Evolutionary conservation across 2,113 vertebrate genomes (phyloP), one percentile per base, ranked within the genome.

Genomic region (Anser cygnoides): DNA sequence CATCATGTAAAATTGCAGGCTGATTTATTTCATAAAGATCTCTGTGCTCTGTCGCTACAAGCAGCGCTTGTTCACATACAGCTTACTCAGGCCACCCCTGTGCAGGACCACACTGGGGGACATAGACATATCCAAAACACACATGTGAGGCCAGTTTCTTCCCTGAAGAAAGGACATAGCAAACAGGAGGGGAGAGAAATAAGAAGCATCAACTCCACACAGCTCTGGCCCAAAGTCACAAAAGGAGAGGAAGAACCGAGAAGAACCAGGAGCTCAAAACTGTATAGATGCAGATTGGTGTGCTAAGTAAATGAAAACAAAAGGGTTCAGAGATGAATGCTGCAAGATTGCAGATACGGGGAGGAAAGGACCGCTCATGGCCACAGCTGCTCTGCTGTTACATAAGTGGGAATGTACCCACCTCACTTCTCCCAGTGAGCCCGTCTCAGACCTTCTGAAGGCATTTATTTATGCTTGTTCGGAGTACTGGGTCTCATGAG

Each of bases 391-490:
- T 78, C 52, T 78, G 35, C 65, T 87, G 18, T 73, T 84, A 43
- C 12, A 4, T 61, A 61, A 91, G 43, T 31, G 52, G 8, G 33
- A 78, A 75, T 33, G 26, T 61, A 75, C 49, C 39, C 72, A 77
- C 62, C 46, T 86, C 71, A 55, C 50, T 37, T 11, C 39, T 54
- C 66, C 62, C 43, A 65, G 66, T 68, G 92, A 92, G 93, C 78
- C 81, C 74, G 43, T 72, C 77, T 88, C 41, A 10, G 84, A 81
- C 20, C 17, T 90, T 86, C 93, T 93, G 35, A 71, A 93, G 61
- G 78, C 90, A 90, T 73, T 70, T 92, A 66, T 85, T 95, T 93
- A 78, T 93, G 87, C 85, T 77, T 86, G 50, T 80, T 91, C 72
- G 80, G 78, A 83, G 58, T 61, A 67, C 67, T 88, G 71, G 43